Conservation (phyloP, 1,140 invertebrate species). For the Bathynomus jamesi region DNA sequence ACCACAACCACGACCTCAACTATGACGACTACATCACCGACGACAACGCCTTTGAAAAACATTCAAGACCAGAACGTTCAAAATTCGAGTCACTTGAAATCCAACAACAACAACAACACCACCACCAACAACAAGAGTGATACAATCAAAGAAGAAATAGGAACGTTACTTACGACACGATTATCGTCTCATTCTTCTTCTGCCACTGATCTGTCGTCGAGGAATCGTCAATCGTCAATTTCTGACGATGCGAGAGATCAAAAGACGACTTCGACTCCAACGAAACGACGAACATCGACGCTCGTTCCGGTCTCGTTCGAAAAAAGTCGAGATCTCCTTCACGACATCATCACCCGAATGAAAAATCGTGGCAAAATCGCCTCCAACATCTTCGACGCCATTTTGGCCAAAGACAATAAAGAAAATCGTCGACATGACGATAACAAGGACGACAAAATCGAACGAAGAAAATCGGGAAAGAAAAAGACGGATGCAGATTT, state of each 20-base stretch:
- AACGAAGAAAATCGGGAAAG: background rate
- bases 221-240: background rate
- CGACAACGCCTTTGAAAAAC: background rate
- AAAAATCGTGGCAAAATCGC: background rate
- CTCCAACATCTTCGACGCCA: background rate
- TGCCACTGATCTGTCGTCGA: no score
- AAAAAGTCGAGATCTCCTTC: background rate
- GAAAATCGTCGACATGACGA: background rate
- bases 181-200: no score
- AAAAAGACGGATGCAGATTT: background rate
- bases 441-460: background rate
- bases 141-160: no score
- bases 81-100: background rate
- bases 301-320: background rate
- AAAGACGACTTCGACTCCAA: background rate
- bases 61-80: background rate
- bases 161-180: no score
- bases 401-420: background rate
- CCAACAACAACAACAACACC: background rate
- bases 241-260: no score
- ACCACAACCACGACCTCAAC: no score
- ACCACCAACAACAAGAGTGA: background rate
- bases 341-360: background rate
- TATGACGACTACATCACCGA: background rate
- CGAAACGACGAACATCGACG: background rate